Conservation (phyloP, 2,888 invertebrate genomes). For the Drosophila tripunctata region DNA sequence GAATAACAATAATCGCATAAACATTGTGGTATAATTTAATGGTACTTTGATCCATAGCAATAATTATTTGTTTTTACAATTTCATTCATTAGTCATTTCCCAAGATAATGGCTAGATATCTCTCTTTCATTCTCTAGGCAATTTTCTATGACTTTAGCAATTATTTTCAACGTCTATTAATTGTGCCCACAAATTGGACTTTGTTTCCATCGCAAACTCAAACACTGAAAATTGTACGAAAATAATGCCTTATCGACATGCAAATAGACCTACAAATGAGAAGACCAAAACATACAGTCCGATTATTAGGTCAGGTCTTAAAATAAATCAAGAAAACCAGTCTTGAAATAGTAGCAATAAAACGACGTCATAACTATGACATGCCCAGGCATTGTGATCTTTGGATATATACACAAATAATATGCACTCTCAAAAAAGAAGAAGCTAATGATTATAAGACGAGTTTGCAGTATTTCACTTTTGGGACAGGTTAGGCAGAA, state of each 20-base stretch:
- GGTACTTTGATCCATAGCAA: constrained; percentile 53
- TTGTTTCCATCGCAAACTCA: constrained; percentile 22
- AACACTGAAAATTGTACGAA: background rate
- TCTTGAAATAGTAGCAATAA: constrained; percentile 13
- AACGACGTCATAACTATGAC: constrained; percentile 43
- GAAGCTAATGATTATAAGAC: constrained; percentile 25
- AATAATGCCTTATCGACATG: constrained; percentile 28
- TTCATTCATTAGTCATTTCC: background rate
- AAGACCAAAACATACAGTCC: constrained; percentile 21
- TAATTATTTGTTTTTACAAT: background rate
- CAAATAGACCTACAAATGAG: constrained; percentile 26
- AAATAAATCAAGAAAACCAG: constrained; percentile 48
- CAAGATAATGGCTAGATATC: background rate
- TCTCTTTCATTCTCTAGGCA: too few species aligned
- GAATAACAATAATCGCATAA: constrained; percentile 32
- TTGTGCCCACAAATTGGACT: constrained; percentile 22
- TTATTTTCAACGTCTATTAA: background rate
- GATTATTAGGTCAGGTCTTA: constrained; percentile 49
- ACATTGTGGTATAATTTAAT: constrained; percentile 25
- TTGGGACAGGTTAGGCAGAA: constrained; percentile 24
- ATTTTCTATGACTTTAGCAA: constrained; percentile 14
- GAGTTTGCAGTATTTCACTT: constrained; percentile 31
- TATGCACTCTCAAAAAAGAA: constrained; percentile 7
- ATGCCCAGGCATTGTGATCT: constrained; percentile 7
- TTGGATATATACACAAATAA: constrained; percentile 18